Evolutionary conservation across 2,888 invertebrate genomes (phyloP).

Genomic region (Gasteruption jaculator): DNA sequence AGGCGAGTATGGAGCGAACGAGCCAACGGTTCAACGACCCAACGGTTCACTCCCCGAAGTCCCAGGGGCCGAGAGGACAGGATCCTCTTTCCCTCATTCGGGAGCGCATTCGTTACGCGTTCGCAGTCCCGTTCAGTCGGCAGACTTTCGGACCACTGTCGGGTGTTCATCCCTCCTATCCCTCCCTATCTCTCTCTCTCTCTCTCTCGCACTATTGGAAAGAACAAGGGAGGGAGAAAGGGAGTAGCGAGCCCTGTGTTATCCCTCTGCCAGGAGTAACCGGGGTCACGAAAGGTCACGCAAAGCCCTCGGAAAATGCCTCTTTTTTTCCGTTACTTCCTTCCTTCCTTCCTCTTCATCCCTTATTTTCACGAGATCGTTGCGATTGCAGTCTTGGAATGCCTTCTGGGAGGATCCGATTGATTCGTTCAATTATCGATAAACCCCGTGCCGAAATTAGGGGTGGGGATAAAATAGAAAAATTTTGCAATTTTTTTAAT

Average conservation of each 20-base stretch:
- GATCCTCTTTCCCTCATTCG: constrained; percentile 22
- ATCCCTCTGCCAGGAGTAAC: too few relatives aligned
- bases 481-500: too few relatives aligned
- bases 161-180: constrained; percentile 13
- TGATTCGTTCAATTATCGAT: too few relatives aligned
- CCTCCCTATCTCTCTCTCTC: constrained; percentile 3
- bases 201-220: constrained; percentile 10
- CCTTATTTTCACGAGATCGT: not conserved
- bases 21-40: too few relatives aligned
- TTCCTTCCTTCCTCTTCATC: constrained; percentile 7
- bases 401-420: too few relatives aligned
- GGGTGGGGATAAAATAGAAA: too few relatives aligned
- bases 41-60: too few relatives aligned
- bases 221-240: constrained; percentile 9
- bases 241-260: too few relatives aligned
- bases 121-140: constrained; percentile 29
- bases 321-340: constrained; percentile 12
- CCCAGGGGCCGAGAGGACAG: constrained; percentile 26
- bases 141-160: constrained; percentile 29
- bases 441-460: too few relatives aligned
- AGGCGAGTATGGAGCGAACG: too few relatives aligned
- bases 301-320: constrained; percentile 17
- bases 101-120: constrained; percentile 36
- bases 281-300: constrained; percentile 37
- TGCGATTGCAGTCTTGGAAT: too few relatives aligned